Conservation (phyloP, 2,888 invertebrate species). For the Drosophila pegasa region DNA sequence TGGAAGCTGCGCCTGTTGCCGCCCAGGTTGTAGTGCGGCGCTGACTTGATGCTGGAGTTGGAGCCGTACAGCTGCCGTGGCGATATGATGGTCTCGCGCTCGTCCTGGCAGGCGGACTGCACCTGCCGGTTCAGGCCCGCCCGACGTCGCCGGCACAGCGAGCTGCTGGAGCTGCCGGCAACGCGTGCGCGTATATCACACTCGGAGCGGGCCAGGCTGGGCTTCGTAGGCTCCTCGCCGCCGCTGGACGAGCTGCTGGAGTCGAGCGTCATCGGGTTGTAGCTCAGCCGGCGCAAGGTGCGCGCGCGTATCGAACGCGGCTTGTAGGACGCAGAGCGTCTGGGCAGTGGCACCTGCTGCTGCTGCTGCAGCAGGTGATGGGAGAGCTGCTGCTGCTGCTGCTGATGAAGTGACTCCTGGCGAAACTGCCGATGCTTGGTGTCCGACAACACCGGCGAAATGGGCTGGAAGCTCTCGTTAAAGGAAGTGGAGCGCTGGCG, state of each 20-base stretch:
- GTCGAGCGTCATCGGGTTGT: slow-evolving; percentile 87
- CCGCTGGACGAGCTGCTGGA: slow-evolving; percentile 86
- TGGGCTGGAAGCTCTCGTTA: slow-evolving; percentile 85
- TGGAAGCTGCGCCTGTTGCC: slow-evolving; percentile 69
- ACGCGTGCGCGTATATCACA: slow-evolving; percentile 86
- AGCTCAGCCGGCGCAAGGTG: slow-evolving; percentile 86
- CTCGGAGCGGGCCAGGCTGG: slow-evolving; percentile 86
- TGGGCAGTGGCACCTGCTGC: slow-evolving; percentile 48
- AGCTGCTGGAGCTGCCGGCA: slow-evolving; percentile 62
- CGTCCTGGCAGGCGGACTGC: slow-evolving; percentile 78
- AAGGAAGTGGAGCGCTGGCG: slow-evolving; percentile 86
- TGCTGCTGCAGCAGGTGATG: slow-evolving; percentile 17
- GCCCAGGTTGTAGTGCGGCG: slow-evolving; percentile 84
- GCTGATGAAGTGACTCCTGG: slow-evolving; percentile 54
- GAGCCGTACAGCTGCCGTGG: slow-evolving; percentile 85
- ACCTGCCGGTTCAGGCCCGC: slow-evolving; percentile 82
- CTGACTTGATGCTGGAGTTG: slow-evolving; percentile 85
- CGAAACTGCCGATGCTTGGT: slow-evolving; percentile 38
- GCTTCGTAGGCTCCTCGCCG: slow-evolving; percentile 85
- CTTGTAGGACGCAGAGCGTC: slow-evolving; percentile 78
- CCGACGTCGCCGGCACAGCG: slow-evolving; percentile 76
- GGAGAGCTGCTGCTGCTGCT: slow-evolving; percentile 31
- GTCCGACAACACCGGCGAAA: slow-evolving; percentile 81
- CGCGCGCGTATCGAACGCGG: slow-evolving; percentile 86
- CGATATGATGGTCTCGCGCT: slow-evolving; percentile 69